phyloP scores from a whole-genome alignment of 1,140 invertebrate genomes.

The Agrilus planipennis region DNA sequence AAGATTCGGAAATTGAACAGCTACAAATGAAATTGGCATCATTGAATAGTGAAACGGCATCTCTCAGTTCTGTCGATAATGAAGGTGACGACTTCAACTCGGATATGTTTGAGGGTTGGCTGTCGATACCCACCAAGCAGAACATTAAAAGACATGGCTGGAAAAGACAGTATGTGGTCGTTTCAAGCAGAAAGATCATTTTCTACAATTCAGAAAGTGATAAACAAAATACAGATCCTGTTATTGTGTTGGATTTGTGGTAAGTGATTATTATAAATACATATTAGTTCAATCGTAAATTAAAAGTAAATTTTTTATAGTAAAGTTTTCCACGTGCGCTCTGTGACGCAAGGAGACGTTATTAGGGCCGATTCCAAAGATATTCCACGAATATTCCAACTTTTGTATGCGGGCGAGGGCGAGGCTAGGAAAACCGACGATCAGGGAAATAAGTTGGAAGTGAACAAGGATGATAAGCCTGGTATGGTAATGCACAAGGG shows the following conservation, averaged over 20 bases:
- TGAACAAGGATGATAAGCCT: conserved; percentile 46
- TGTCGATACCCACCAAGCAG: conserved; percentile 89
- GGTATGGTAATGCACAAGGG: conserved; percentile 82
- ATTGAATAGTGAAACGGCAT: conserved; percentile 76
- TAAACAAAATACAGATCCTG: conserved; percentile 89
- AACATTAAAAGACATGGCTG: conserved; percentile 92
- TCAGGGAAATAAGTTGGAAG: conserved; percentile 34
- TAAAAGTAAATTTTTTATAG: conserved; percentile 40
- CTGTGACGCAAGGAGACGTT: conserved; percentile 96
- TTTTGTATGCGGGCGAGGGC: conserved; percentile 88
- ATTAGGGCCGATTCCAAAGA: conserved; percentile 96
- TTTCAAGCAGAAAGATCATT: conserved; percentile 92
- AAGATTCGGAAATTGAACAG: conserved; percentile 92
- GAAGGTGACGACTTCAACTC: conserved; percentile 54
- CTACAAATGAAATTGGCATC: conserved; percentile 69
- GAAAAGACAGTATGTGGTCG: conserved; percentile 95
- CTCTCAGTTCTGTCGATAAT: conserved; percentile 78
- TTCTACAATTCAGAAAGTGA: conserved; percentile 94
- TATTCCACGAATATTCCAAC: conserved; percentile 97
- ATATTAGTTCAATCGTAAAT: background rate
- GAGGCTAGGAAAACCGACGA: conserved; percentile 79
- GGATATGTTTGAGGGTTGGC: conserved; percentile 83
- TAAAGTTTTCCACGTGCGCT: conserved; percentile 96
- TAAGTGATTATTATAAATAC: conserved; percentile 34
- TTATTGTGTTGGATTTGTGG: conserved; percentile 90